phyloP scores from a whole-genome alignment of 2,113 vertebrate genomes.

The Himantopus leucocephalus region DNA sequence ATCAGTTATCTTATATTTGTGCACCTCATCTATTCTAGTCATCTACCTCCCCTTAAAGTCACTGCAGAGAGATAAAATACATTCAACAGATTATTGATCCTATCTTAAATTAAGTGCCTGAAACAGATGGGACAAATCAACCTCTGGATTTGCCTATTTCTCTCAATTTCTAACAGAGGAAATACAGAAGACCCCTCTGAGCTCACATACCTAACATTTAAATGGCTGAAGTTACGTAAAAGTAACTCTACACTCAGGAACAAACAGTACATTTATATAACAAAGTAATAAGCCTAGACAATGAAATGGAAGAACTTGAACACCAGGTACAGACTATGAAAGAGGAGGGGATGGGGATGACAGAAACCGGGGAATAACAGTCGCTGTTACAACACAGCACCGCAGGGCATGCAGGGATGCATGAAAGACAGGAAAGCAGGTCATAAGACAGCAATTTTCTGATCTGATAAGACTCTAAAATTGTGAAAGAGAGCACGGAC shows the following conservation, averaged over 20 bases:
- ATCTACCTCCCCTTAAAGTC: neutral
- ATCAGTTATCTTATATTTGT: neutral
- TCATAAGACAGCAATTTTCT: neutral
- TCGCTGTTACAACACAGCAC: neutral
- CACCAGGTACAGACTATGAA: neutral
- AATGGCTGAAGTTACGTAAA: neutral
- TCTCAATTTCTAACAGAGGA: neutral
- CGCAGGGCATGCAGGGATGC: neutral
- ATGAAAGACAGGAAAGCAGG: neutral
- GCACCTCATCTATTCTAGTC: neutral
- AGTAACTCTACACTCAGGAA: neutral
- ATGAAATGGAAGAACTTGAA: neutral
- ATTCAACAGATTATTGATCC: neutral
- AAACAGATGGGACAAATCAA: neutral
- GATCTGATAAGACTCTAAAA: neutral
- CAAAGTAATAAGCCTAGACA: neutral
- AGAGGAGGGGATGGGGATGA: neutral
- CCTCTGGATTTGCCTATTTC: neutral
- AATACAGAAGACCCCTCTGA: neutral
- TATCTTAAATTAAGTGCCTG: neutral
- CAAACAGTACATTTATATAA: neutral
- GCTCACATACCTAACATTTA: neutral
- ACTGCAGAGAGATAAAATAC: neutral
- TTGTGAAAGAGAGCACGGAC: neutral
- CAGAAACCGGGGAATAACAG: neutral